Evolutionary conservation across 2,113 vertebrate species (phyloP).

Genomic region (Prochilodus magdalenae): DNA sequence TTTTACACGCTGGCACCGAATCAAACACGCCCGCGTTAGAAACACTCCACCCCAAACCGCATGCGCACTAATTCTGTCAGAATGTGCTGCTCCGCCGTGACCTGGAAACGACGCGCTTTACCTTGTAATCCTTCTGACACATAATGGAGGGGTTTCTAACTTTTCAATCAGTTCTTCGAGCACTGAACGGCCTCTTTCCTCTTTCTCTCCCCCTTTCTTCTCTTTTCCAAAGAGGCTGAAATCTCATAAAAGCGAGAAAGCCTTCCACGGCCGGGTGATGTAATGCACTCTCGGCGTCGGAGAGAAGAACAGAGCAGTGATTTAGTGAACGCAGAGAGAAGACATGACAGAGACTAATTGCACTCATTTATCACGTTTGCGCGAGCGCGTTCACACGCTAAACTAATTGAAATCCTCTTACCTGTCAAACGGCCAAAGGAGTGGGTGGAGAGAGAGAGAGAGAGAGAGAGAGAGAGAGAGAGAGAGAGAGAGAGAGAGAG

Average conservation of each 20-base stretch:
- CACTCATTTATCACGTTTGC: conserved; percentile 83
- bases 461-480: conserved; percentile 47
- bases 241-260: conserved; percentile 73
- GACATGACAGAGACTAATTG: conserved; percentile 86
- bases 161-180: conserved; percentile 48
- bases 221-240: conserved; percentile 68
- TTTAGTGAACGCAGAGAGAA: conserved; percentile 74
- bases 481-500: conserved; percentile 37
- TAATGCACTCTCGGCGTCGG: conserved; percentile 76
- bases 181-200: conserved; percentile 28
- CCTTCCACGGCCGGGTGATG: conserved; percentile 71
- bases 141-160: conserved; percentile 38
- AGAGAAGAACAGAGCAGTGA: conserved; percentile 66
- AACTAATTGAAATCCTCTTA: conserved; percentile 83
- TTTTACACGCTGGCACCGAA: conserved; percentile 53
- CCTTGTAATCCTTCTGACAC: conserved; percentile 49
- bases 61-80: conserved; percentile 49
- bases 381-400: conserved; percentile 73
- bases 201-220: conserved; percentile 28
- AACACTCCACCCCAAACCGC: conserved; percentile 50
- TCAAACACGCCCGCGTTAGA: conserved; percentile 53
- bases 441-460: conserved; percentile 48
- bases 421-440: conserved; percentile 75
- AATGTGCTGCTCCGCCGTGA: conserved; percentile 34
- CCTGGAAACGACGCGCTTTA: conserved; percentile 48